Conservation (phyloP, 2,797 vertebrate genomes). For the Pangasius djambal region DNA sequence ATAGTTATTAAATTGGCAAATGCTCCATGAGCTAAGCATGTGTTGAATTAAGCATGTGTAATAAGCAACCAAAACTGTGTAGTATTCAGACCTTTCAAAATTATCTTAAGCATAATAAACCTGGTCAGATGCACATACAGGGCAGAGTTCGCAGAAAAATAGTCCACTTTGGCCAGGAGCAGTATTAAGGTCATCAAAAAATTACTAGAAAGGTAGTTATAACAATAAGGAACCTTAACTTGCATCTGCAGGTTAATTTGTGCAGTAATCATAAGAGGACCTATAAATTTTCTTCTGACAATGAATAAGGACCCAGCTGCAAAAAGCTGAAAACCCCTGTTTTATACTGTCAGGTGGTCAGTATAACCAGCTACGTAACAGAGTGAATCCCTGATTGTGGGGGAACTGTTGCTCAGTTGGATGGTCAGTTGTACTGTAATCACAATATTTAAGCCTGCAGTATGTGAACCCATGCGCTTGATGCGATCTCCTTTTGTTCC, state of each 20-base stretch:
- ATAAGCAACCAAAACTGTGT: not conserved
- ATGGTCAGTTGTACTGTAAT: not conserved
- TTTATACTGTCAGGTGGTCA: not conserved
- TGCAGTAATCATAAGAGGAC: not conserved
- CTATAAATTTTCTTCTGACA: not conserved
- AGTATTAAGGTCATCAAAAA: not conserved
- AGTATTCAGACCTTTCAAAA: not conserved
- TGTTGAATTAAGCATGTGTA: not conserved
- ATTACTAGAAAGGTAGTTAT: not conserved
- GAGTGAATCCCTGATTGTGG: not conserved
- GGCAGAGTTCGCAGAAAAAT: no score
- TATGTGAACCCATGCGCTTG: not conserved
- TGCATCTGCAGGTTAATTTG: not conserved
- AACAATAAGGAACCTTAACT: not conserved
- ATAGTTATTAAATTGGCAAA: not conserved
- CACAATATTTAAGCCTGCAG: not conserved
- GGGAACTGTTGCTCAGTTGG: not conserved
- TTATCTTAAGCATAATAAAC: not conserved
- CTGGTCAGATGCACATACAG: not conserved
- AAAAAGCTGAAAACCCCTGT: not conserved
- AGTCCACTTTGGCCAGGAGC: not conserved
- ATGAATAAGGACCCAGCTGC: not conserved
- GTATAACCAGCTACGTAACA: not conserved
- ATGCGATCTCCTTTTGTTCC: conserved; percentile 25
- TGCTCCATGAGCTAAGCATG: not conserved